Base-by-base conservation (phyloP, 2,888 invertebrate species). In the Drosophila mimetica region DNA sequence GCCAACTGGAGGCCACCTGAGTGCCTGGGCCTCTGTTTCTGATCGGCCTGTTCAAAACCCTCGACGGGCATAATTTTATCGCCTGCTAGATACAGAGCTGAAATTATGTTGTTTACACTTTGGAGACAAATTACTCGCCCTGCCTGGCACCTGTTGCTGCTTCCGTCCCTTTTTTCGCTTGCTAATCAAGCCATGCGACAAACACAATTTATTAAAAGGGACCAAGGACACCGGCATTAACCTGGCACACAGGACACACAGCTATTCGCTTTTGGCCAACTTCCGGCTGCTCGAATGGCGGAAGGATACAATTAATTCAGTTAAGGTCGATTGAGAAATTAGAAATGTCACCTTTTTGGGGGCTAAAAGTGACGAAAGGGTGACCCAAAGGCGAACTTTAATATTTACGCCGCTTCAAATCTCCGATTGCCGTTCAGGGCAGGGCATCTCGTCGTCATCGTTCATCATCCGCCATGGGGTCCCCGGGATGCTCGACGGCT, bases 151-250 rank as follows among this genome's bases (percentile, higher is more conserved):
- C 81, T 86, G 81, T 81, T 84, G 51, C 55, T 64, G 25, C n/a
- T 42, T 65, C 47, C 73, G 50, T 32, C 14, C 28, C 47, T 46
- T 39, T 63, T 70, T 67, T 51, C 25, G 6, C 7, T 25, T 7
- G 55, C 74, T 84, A 81, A 77, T 86, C 63, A 78, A 76, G 69
- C 60, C 47, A 52, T 52, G 50, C 53, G 50, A 54, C 50, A 73
- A 86, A 74, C 55, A 42, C 71, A 73, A 81, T 83, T 81, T 70
- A 86, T 86, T 83, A 70, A 83, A 73, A 54, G 61, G 59, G 52
- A 25, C 60, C 48, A 51, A 47, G 59, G 46, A 39, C 52, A 60
- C 50, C 48, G 57, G 25, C 16, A 41, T 57, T 22, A 16, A n/a
- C n/a, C n/a, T n/a, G n/a, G n/a, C n/a, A n/a, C n/a, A n/a, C n/a